These are phyloP conservation scores for Callyntrura sp. DNA, from an alignment of 2,888 invertebrate species.

Conservation along the genomic window DNA sequence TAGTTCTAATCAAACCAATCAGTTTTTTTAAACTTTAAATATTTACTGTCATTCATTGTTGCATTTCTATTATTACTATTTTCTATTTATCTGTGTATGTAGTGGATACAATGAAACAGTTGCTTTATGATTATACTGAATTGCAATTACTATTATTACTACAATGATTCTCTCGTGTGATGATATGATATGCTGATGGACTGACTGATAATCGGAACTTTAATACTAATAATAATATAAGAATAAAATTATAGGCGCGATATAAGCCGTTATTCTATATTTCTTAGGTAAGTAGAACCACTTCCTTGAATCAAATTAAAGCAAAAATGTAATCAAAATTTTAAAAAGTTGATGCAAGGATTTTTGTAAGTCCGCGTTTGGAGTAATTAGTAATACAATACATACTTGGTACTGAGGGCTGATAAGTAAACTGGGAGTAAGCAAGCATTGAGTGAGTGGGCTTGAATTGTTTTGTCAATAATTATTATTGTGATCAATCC, in stretches of 20 bases:
- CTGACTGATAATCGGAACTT: constrained; percentile 74
- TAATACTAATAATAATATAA: constrained; percentile 40
- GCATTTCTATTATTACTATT: background rate
- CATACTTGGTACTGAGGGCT: background rate
- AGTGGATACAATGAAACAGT: background rate
- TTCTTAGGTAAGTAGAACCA: background rate
- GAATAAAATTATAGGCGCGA: constrained; percentile 38
- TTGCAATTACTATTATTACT: constrained; percentile 30
- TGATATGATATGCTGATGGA: constrained; percentile 72
- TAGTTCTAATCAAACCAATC: no score
- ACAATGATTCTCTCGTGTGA: constrained; percentile 62
- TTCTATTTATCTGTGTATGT: background rate
- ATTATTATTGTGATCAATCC: constrained; percentile 49
- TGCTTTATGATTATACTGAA: background rate
- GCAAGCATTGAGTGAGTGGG: constrained; percentile 11
- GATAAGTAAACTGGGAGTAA: background rate
- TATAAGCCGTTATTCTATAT: constrained; percentile 36
- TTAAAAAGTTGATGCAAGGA: constrained; percentile 10
- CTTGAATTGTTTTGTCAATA: constrained; percentile 52
- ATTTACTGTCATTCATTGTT: background rate
- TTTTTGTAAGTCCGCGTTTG: constrained; percentile 40
- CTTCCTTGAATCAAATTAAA: constrained; percentile 14
- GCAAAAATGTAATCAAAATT: constrained; percentile 13
- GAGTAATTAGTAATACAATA: background rate
- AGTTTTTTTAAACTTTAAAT: background rate